Evolutionary conservation across 2,797 vertebrate species (phyloP), one percentile per base, ranked within the genome.

Genomic region (Heterohyrax brucei): DNA sequence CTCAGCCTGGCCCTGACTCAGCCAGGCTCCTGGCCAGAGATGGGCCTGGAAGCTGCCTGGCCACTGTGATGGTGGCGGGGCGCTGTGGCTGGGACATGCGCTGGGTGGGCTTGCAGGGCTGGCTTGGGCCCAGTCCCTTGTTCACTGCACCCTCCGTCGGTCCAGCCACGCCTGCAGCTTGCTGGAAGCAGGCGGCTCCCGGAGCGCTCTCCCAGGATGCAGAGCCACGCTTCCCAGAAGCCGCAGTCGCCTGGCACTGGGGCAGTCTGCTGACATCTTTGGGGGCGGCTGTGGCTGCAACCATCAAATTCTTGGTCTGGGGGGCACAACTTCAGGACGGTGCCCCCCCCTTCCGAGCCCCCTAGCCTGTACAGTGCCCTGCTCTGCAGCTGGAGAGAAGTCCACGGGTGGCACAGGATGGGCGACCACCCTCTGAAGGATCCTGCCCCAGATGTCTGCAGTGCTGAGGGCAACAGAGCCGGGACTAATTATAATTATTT

Each of bases 321-420:
- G 10, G 10, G 33, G 33, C 4, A 0, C 12, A 44, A 18, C 50
- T 18, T 22, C 70, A 85, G 62, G n/a, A 53, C 4, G 46, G 46
- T 75, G 62, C 39, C 61, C 62, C 14, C 33, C 39, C 7, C 12
- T 59, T 61, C 33, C 14, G 10, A 68, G 56, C 0, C 0, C 22
- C 24, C 0, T 1, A 7, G 0, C 2, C 3, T 4, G 68, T 28
- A 24, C 0, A 39, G 39, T 39, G 39, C 39, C 39, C 39, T 39
- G 59, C 19, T 61, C 59, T 61, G 59, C 59, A 61, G 19, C 19
- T 7, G 59, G 18, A 61, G 59, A 61, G 21, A 61, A 16, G 59
- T 19, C 16, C 53, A 56, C 12, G 14, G 4, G 3, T 4, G 7
- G 66, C 66, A 68, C 30, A 39, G 39, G 39, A 39, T 39, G 39